These are phyloP conservation scores for Muntiacus reevesi DNA, from an alignment of 2,113 vertebrate species.

Conservation along the genomic window DNA sequence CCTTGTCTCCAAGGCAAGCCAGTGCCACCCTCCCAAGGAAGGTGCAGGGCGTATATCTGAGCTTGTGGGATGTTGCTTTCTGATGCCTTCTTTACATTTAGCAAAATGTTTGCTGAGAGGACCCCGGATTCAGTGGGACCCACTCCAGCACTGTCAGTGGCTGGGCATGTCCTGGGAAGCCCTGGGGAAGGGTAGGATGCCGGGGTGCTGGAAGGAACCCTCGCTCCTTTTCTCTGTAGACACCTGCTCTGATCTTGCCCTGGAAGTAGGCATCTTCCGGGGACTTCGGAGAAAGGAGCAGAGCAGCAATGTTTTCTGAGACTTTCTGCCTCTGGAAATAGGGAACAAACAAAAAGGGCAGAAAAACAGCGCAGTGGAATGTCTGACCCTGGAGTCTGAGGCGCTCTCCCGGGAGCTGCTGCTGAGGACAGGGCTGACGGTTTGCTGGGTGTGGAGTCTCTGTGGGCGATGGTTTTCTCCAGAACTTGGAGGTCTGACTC, in stretches of 20 bases:
- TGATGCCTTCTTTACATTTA: no score
- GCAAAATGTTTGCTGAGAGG: background rate
- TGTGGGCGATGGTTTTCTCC: background rate
- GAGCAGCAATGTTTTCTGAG: background rate
- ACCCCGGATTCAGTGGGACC: background rate
- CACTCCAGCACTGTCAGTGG: background rate
- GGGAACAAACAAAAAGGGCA: background rate
- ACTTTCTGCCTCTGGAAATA: background rate
- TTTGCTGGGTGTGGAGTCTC: background rate
- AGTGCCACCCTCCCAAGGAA: rapidly evolving
- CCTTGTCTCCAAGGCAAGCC: background rate
- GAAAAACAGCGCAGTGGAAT: background rate
- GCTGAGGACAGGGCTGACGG: background rate
- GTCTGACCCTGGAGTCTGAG: background rate
- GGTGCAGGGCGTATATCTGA: rapidly evolving
- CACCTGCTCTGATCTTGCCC: background rate
- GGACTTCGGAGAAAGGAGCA: background rate
- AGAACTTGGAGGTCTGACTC: background rate
- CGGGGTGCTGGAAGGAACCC: background rate
- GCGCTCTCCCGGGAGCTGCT: background rate
- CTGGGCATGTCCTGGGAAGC: no score
- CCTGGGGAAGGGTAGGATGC: background rate
- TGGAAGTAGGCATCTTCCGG: background rate
- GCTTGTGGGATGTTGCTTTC: background rate
- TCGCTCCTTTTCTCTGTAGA: background rate